Base-by-base conservation (phyloP, 2,888 invertebrate genomes). In the Arge pagana region DNA sequence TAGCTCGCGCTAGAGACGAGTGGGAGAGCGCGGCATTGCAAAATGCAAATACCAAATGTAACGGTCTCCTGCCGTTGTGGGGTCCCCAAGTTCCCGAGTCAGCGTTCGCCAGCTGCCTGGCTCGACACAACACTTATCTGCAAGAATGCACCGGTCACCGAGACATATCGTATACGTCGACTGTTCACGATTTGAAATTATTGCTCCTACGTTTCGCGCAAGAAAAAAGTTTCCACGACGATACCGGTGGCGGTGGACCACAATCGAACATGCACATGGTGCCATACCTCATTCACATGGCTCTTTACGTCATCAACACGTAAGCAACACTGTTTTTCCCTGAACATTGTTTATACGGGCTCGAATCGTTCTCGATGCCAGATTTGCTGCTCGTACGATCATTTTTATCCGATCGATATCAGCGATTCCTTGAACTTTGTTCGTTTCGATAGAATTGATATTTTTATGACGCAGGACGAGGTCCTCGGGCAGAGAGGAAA, bases 1-100 rank as follows among this genome's bases (percentile, higher is more conserved):
- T 83, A 43, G 83, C 72, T 1, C 66, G 67, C 3, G 71, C 81
- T 15, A 84, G 97, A 52, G 96, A 97, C 67, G 97, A 98, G 77
- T 98, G 97, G 98, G 97, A 97, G 74, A 93, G 95, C 55, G 98
- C 98, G 0, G 94, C 96, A 4, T 80, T 99, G 33, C 98, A 98
- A 78, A 99, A 99, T 77, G 96, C 96, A 1, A 97, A 97, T 71
- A 98, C 97, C 0, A 90, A 92, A 60, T 98, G 98, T 78, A 99
- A 99, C 78, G 97, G 97, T 0, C 79, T 99, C 56, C 80, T 98
- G 61, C 98, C 99, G 1, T 80, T 99, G 40, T 97, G 97, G 95
- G 97, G 97, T 0, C 96, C 96, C 4, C 89, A 92, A 67, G 94
- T 96, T 4, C 88, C 93, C 0, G 95, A 95, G 74, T 90, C 93